Conservation (phyloP, 35 echinoderm and acorn worm genomes). For the Heliocidaris tuberculata region DNA sequence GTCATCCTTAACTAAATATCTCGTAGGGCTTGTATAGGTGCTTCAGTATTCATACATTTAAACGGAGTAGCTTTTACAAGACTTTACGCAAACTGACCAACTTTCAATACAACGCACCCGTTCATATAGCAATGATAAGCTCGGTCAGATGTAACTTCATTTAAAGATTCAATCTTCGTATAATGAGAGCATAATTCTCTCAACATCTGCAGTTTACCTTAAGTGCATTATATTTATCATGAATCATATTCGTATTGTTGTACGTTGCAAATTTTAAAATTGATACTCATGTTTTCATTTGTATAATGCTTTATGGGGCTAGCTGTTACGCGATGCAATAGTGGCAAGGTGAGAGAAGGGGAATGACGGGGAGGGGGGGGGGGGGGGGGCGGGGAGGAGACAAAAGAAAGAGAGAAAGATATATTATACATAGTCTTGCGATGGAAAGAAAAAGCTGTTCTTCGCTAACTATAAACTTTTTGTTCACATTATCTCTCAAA, state of each 20-base stretch:
- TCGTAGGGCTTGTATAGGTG: neutral
- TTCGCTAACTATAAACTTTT: neutral
- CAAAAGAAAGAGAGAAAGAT: neutral
- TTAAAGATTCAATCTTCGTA: too few species aligned
- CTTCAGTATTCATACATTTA: conserved; percentile 18
- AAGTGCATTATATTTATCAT: too few species aligned
- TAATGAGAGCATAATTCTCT: too few species aligned
- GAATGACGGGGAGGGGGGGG: too few species aligned
- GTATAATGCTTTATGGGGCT: too few species aligned
- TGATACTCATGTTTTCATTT: too few species aligned
- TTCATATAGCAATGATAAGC: neutral
- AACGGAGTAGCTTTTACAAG: neutral
- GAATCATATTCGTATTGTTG: too few species aligned
- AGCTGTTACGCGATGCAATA: too few species aligned
- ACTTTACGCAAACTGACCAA: neutral
- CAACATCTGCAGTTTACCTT: too few species aligned
- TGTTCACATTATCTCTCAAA: neutral
- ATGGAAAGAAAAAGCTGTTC: neutral
- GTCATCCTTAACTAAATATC: neutral
- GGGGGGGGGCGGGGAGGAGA: neutral
- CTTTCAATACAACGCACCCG: neutral
- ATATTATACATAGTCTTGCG: neutral
- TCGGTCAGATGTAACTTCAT: neutral
- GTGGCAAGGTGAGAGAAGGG: neutral
- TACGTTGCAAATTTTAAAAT: too few species aligned